Evolutionary conservation across 2,113 vertebrate species (phyloP), one percentile per base, ranked within the genome.

Genomic region (Dasyprocta punctata): DNA sequence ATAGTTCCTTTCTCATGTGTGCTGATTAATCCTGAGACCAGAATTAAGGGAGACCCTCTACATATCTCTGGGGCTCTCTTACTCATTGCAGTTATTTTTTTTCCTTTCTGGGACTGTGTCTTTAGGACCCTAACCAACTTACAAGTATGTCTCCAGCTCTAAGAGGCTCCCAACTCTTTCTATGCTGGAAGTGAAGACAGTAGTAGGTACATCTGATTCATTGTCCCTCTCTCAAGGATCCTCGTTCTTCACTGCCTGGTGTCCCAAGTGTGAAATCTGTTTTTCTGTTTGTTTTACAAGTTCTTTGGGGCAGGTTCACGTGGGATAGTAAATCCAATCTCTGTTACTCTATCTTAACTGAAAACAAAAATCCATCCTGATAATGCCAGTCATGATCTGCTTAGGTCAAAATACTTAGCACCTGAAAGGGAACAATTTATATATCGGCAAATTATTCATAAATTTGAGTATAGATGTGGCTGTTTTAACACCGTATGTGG

Each of bases 331-430:
- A 58, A 91, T 93, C 20, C 10, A 89, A 33, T 61, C 20, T 6
- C 38, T 89, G 14, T n/a, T 69, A 80, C 4, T 88, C 14, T 78
- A 22, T 52, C 67, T 92, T 94, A 81, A 67, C 19, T 69, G 38
- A 97, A 86, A 63, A 49, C 33, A 97, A 96, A 97, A 92, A 26
- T 92, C 11, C 10, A 67, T 4, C 9, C 67, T 14, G 89, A 19
- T 49, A 41, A 56, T n/a, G 58, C n/a, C 38, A 47, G 0, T 54
- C 73, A 78, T 33, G 56, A 83, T 83, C 14, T 26, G 60, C n/a
- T 41, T 80, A 78, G 33, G 85, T 6, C 5, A n/a, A 73, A 60
- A 80, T 33, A 19, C 41, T 80, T 82, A 92, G 33, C 19, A 56
- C 41, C 24, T 58, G 20, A 65, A 93, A 88, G 82, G 33, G 69